Conservation (phyloP, 2,888 invertebrate species). For the Tyria jacobaeae region DNA sequence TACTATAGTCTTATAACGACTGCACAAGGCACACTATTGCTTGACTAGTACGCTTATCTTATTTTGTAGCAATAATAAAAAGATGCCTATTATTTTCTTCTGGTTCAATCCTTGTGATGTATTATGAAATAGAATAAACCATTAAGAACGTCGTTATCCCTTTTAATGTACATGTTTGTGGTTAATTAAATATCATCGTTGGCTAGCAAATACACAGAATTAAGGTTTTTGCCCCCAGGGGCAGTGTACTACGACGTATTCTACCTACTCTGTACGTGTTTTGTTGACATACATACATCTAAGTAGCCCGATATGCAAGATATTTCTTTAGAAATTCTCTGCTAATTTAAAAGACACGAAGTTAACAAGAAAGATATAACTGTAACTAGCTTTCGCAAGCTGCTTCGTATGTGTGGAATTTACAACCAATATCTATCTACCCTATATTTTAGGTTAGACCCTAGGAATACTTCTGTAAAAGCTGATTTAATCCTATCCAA, state of each 20-base stretch:
- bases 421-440: too few species aligned
- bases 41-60: not conserved
- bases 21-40: slow-evolving; percentile 1
- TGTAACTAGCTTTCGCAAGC: not conserved
- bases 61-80: slow-evolving; percentile 22
- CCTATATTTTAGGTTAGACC: too few species aligned
- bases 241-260: not conserved
- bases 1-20: slow-evolving; percentile 1
- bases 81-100: slow-evolving; percentile 22
- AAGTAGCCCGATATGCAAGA: not conserved
- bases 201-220: not conserved
- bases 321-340: not conserved
- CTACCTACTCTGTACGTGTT: not conserved
- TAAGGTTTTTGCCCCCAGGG: not conserved
- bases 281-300: not conserved
- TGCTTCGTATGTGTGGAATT: too few species aligned
- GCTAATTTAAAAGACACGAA: not conserved
- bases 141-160: slow-evolving; percentile 36
- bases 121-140: slow-evolving; percentile 29
- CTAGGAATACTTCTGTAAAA: too few species aligned
- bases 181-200: slow-evolving; percentile 17
- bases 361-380: not conserved
- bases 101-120: slow-evolving; percentile 19
- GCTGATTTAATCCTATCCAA: too few species aligned
- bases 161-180: slow-evolving; percentile 35